Evolutionary conservation across 2,113 vertebrate species (phyloP).

Genomic region (Montifringilla adamsi): DNA sequence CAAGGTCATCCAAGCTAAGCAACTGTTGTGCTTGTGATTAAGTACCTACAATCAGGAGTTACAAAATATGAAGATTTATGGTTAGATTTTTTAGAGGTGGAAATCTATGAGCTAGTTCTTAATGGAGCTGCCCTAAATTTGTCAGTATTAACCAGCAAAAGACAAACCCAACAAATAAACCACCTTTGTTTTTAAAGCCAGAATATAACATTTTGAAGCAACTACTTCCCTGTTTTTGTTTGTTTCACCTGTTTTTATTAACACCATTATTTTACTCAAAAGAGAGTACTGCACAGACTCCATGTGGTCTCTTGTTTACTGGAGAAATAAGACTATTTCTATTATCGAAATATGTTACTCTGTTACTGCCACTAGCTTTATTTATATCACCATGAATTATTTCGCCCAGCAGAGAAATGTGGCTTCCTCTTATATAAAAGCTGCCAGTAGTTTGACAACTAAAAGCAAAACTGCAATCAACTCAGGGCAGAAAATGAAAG

Average conservation of each 20-base stretch:
- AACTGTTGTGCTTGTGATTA: slow-evolving; percentile 40
- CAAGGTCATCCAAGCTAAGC: neutral
- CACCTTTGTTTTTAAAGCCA: neutral
- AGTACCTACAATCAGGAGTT: neutral
- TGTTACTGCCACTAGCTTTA: neutral
- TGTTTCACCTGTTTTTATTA: neutral
- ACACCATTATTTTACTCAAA: neutral
- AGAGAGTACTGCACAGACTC: neutral
- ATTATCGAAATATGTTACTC: neutral
- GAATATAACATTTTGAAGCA: neutral
- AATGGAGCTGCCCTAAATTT: slow-evolving; percentile 19
- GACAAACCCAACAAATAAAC: neutral
- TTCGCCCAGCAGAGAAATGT: neutral
- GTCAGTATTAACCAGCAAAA: neutral
- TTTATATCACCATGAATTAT: slow-evolving; percentile 1
- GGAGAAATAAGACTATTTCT: neutral
- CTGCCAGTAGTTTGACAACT: neutral
- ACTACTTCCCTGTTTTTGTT: neutral
- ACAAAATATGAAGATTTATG: slow-evolving; percentile 51
- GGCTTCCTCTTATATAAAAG: slow-evolving; percentile 2
- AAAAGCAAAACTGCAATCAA: neutral
- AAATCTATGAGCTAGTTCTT: slow-evolving; percentile 28
- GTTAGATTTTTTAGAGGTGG: slow-evolving; percentile 40
- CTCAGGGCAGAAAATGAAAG: neutral
- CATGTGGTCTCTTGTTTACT: neutral